Evolutionary conservation across 2,888 invertebrate species (phyloP), one percentile per base, ranked within the genome.

Genomic region (Drosophila parthenogenetica): DNA sequence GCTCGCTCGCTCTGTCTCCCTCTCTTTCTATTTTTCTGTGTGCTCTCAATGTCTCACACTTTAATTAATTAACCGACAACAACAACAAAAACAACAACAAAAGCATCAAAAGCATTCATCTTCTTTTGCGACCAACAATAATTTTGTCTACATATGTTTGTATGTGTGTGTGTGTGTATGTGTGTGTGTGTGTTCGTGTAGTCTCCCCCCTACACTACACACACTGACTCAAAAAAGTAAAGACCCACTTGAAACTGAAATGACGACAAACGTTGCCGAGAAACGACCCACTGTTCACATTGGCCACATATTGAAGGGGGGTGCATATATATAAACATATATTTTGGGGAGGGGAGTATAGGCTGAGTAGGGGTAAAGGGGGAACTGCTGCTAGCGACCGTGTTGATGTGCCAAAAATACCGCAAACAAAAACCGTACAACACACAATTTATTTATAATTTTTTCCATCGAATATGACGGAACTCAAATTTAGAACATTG

Each of bases 331-430:
- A 19, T 37, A 14, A 19, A 2, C 1, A 29, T 16, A 17, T 25
- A 19, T 19, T 3, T 3, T 19, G 3, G 2, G 2, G 29, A 1
- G 11, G 19, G 19, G n/a, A 8, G 13, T 13, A 29, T 32, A 49
- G 55, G 29, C 48, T 16, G 43, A 42, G 29, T n/a, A 29, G 55
- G n/a, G 43, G 42, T 32, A 10, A 29, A 0, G 14, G 25, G 40
- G n/a, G 53, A 29, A 17, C 13, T 40, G 14, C 32, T 43, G 61
- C 22, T 22, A 22, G 22, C 45, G 35, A 45, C 48, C 25, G 40
- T 53, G 62, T 76, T 79, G 75, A 69, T 48, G 75, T 69, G 77
- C 77, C 77, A 79, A 77, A 77, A 77, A 77, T 77, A 76, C 79
- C 79, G 68, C 78, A 62, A 65, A 78, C 63, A 79, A 59, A 66